Base-by-base conservation (phyloP, 1,140 invertebrate genomes). In the Bombus impatiens region DNA sequence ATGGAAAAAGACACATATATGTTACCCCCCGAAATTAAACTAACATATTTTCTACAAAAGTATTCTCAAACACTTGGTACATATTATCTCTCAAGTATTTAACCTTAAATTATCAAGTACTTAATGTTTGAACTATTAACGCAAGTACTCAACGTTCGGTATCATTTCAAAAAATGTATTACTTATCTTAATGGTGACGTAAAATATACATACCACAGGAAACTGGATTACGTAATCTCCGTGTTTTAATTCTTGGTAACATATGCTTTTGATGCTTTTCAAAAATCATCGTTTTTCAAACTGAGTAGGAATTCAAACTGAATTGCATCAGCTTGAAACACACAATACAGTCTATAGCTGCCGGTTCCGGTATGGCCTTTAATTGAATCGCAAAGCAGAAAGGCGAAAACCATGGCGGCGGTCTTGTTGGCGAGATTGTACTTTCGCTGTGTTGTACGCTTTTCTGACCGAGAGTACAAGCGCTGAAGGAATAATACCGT, bases 401-500 rank as follows among this genome's bases (percentile, higher is more conserved):
- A 87, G 75, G 77, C 80, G 53, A 88, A 68, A 93, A 94, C 89
- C 79, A 95, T 95, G 94, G 94, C 94, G 92, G 94, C 93, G 76
- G 88, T 94, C 88, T 76, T 93, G 78, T 89, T 93, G 44, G 93
- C 93, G 6, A 94, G 92, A 87, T 88, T 91, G 72, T 91, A 62
- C 67, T 93, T 91, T 90, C 87, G 86, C 70, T 92, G 92, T 88
- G 90, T 94, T n/a, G 86, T 94, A 70, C 92, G 94, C 84, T 94
- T 94, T 92, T 95, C 94, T 77, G 94, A 95, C 91, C 94, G 94
- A 92, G 94, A 95, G 80, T 92, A 87, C 78, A 84, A 86, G 53
- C 89, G 92, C 84, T 95, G 93, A 94, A 89, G 65, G 72, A 80
- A 74, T 78, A 42, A n/a, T 25, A 25, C 32, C 6, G 67, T 22